Conservation (phyloP, 2,888 invertebrate species). For the Empis stercorea region DNA sequence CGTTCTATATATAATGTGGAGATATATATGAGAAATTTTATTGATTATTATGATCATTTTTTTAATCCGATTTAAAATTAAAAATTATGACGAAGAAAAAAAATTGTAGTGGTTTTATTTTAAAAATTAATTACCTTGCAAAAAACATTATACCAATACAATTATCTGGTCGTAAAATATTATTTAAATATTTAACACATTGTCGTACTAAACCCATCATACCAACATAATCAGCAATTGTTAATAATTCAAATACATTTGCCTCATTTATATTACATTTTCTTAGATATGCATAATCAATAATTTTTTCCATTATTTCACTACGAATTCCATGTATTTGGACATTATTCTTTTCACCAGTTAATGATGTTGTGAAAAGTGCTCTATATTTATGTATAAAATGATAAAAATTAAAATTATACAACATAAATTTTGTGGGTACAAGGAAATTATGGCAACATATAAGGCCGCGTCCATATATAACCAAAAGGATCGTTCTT, state of each 20-base stretch:
- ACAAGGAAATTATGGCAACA: too few species aligned
- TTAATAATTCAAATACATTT: slow-evolving; percentile 69
- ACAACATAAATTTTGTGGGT: too few species aligned
- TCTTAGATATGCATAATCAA: slow-evolving; percentile 76
- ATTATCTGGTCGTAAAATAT: slow-evolving; percentile 58
- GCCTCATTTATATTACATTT: slow-evolving; percentile 59
- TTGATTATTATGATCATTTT: too few species aligned
- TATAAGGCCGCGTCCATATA: too few species aligned
- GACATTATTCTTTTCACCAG: slow-evolving; percentile 55
- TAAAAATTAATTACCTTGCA: slow-evolving; percentile 44
- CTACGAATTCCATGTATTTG: slow-evolving; percentile 64
- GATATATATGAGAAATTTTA: too few species aligned
- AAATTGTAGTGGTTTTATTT: neutral
- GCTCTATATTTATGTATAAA: slow-evolving; percentile 41
- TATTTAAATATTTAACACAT: slow-evolving; percentile 64
- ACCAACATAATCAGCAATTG: slow-evolving; percentile 79
- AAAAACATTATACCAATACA: slow-evolving; percentile 77
- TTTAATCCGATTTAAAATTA: too few species aligned
- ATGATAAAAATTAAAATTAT: neutral
- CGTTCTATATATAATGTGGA: too few species aligned
- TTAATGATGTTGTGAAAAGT: slow-evolving; percentile 68
- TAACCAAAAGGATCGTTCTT: too few species aligned
- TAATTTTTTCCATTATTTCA: slow-evolving; percentile 61
- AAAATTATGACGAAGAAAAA: too few species aligned
- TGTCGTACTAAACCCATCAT: slow-evolving; percentile 68